Evolutionary conservation across 2,888 invertebrate species (phyloP), one percentile per base, ranked within the genome.

Genomic region (Bellardia bayeri): DNA sequence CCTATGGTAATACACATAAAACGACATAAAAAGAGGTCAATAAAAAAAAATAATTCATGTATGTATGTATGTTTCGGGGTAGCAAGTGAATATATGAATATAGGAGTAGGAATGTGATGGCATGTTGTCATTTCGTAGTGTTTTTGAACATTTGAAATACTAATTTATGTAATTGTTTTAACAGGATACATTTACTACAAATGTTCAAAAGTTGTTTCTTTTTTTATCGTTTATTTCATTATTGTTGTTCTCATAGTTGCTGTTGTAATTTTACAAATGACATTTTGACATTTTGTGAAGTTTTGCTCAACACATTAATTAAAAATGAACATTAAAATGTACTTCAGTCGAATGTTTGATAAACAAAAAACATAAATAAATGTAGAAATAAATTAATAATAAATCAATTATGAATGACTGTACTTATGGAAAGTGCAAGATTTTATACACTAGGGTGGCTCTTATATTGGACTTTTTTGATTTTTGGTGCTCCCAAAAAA

Each of bases 1-100:
- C 97, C 96, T 97, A 92, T 40, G 92, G 68, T 45, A 51, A 71
- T 54, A 68, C 23, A 78, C 30, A 82, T 1, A 78, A 58, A 63
- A 72, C 42, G 14, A 78, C 49, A 83, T 68, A 45, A 75, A 71
- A 82, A 66, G 23, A 49, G 51, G 23, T 82, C 69, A 81, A 63
- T 69, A 79, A 78, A 88, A 78, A 88, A 82, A 82, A 37, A 45
- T 83, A 71, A 61, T 64, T 75, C 61, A 76, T 74, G 23, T 78
- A 42, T 66, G 23, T 78, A 42, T 66, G 76, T 5, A 54, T n/a
- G n/a, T 58, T 33, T 45, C 42, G 9, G 63, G 58, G 49, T 69
- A 8, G 33, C 45, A 45, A 13, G 3, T 11, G 11, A 9, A 42
- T 2, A 54, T 23, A 69, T 16, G 23, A n/a, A 78, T 14, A 71